These are phyloP conservation scores for Elaphurus davidianus DNA, from an alignment of 2,113 vertebrate species.

Conservation along the genomic window DNA sequence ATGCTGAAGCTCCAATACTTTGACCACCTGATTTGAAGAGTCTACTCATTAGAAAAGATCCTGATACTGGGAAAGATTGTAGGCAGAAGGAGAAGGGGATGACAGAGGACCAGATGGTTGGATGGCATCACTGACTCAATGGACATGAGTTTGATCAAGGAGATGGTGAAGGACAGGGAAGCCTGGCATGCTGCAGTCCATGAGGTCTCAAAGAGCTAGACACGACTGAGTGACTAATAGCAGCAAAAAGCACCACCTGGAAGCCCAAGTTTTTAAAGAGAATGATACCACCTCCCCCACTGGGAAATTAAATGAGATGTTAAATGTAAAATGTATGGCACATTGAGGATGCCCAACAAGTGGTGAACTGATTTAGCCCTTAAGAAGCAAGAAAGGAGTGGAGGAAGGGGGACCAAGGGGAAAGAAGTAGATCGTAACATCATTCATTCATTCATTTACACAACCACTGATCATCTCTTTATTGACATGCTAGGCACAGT, in stretches of 20 bases:
- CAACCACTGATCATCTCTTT: neutral
- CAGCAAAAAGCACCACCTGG: neutral
- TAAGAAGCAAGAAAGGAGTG: neutral
- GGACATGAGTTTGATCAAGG: neutral
- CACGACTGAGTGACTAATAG: neutral
- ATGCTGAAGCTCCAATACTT: neutral
- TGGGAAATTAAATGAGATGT: neutral
- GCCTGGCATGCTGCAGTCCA: accelerated
- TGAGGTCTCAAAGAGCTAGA: neutral
- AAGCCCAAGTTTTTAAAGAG: neutral
- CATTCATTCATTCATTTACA: neutral
- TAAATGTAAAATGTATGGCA: neutral
- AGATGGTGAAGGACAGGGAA: neutral
- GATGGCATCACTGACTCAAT: neutral
- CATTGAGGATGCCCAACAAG: neutral
- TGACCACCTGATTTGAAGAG: neutral
- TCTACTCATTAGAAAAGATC: neutral
- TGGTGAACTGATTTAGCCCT: neutral
- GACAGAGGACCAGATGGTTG: neutral
- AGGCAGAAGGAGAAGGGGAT: neutral
- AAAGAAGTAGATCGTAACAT: neutral
- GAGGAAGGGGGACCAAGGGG: neutral
- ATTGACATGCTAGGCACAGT: neutral
- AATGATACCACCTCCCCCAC: neutral
- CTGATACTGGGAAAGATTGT: neutral